Percentiles rank a stretch among this genome's conserved stretches.
Evolutionary conservation across 1,140 invertebrate genomes (phyloP).

Genomic region (Pogonomyrmex barbatus): DNA sequence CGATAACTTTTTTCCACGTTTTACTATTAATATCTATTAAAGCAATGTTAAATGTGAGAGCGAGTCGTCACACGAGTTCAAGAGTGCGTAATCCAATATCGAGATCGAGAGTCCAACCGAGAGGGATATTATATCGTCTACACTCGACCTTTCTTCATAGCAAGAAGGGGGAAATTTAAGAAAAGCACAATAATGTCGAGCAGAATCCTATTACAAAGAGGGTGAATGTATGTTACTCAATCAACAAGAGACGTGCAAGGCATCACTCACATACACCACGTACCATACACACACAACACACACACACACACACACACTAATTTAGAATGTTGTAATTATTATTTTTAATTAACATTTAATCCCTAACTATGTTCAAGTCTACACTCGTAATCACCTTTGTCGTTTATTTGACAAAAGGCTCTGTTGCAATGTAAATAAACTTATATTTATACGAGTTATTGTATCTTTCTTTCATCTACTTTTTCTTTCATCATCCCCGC

Average conservation of each 20-base stretch:
- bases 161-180: not conserved
- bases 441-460: constrained; percentile 84
- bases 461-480: not conserved
- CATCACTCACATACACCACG: constrained; percentile 47
- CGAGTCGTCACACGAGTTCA: constrained; percentile 35
- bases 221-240: constrained; percentile 72
- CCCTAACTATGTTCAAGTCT: constrained; percentile 80
- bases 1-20: constrained; percentile 72
- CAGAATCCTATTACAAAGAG: constrained; percentile 50
- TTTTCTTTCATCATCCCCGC: not conserved
- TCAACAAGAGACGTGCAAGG: constrained; percentile 55
- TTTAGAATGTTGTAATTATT: constrained; percentile 83
- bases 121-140: constrained; percentile 62
- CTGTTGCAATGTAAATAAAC: constrained; percentile 86
- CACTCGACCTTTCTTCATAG: constrained; percentile 59
- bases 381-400: constrained; percentile 81
- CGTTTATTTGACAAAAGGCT: constrained; percentile 80
- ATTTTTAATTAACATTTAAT: constrained; percentile 82
- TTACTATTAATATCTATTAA: constrained; percentile 66
- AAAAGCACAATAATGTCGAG: constrained; percentile 68
- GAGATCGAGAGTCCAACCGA: constrained; percentile 62
- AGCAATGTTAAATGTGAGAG: constrained; percentile 64
- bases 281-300: not conserved
- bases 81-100: constrained; percentile 32
- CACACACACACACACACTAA: not conserved